Conservation (phyloP, 2,797 vertebrate species). For the Odontamblyopus lacepedii region DNA sequence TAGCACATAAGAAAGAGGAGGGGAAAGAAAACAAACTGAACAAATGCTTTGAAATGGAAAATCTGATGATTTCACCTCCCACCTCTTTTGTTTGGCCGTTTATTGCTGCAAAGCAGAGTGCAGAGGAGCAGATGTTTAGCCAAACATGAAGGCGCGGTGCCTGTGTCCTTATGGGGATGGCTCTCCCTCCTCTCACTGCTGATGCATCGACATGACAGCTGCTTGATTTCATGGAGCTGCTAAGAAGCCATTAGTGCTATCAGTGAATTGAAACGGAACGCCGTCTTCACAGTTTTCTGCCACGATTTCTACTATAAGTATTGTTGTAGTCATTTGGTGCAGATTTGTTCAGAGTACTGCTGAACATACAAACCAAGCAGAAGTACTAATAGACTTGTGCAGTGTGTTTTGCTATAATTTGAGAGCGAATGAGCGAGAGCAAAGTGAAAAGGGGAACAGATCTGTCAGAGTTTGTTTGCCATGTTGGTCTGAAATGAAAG, state of each 20-base stretch:
- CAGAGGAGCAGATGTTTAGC: slow-evolving; percentile 98
- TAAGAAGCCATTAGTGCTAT: slow-evolving; percentile 99
- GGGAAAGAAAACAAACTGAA: slow-evolving; percentile 55
- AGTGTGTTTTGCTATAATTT: slow-evolving; percentile 72
- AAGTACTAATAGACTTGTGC: slow-evolving; percentile 77
- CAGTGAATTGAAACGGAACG: slow-evolving; percentile 97
- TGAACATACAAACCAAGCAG: slow-evolving; percentile 71
- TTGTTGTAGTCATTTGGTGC: slow-evolving; percentile 76
- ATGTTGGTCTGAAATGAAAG: slow-evolving; percentile 82
- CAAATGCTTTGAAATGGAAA: slow-evolving; percentile 80
- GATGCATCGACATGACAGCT: slow-evolving; percentile 98
- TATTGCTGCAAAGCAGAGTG: slow-evolving; percentile 87
- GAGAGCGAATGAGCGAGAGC: slow-evolving; percentile 60
- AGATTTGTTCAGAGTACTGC: slow-evolving; percentile 64
- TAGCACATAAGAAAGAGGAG: slow-evolving; percentile 45
- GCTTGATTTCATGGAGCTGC: slow-evolving; percentile 97
- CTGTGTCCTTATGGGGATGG: slow-evolving; percentile 92
- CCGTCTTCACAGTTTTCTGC: slow-evolving; percentile 79
- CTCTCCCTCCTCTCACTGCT: slow-evolving; percentile 88
- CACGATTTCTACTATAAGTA: slow-evolving; percentile 84
- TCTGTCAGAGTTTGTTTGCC: slow-evolving; percentile 84
- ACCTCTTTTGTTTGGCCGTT: slow-evolving; percentile 91
- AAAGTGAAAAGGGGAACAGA: slow-evolving; percentile 74
- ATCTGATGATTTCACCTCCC: slow-evolving; percentile 81
- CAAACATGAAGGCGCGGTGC: slow-evolving; percentile 93